phyloP scores from a whole-genome alignment of 2,797 vertebrate genomes.

The Synaphobranchus kaupii region DNA sequence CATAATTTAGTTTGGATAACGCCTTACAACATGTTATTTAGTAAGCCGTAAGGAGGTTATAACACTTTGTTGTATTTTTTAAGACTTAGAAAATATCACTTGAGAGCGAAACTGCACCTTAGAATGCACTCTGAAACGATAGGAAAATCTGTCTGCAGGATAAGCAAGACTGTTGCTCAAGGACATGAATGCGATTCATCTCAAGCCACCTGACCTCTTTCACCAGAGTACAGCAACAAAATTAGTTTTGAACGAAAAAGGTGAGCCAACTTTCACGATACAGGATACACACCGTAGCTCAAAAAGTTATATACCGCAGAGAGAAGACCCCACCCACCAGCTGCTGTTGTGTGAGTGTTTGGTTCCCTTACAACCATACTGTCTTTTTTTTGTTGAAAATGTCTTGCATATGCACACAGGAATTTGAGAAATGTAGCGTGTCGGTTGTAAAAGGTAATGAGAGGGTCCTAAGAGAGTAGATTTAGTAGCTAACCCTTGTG shows the following conservation, averaged over 20 bases:
- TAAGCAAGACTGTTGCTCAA: not conserved
- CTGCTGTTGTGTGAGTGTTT: not conserved
- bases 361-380: not conserved
- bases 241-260: not conserved
- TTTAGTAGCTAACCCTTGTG: conserved; percentile 19
- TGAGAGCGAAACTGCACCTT: not conserved
- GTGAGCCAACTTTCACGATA: not conserved
- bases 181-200: not conserved
- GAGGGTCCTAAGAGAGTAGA: conserved; percentile 3
- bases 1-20: not conserved
- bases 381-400: not conserved
- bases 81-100: not conserved
- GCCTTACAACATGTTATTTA: no score
- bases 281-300: not conserved
- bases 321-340: not conserved
- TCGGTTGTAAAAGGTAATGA: conserved; percentile 21
- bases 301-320: not conserved
- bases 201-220: not conserved
- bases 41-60: not conserved
- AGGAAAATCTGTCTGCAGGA: not conserved
- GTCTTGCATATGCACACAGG: not conserved
- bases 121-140: not conserved
- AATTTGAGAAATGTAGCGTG: conserved; percentile 20
- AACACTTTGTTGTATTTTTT: no score
- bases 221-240: not conserved